Conservation (phyloP, 2,797 vertebrate genomes). For the Nasua narica region DNA sequence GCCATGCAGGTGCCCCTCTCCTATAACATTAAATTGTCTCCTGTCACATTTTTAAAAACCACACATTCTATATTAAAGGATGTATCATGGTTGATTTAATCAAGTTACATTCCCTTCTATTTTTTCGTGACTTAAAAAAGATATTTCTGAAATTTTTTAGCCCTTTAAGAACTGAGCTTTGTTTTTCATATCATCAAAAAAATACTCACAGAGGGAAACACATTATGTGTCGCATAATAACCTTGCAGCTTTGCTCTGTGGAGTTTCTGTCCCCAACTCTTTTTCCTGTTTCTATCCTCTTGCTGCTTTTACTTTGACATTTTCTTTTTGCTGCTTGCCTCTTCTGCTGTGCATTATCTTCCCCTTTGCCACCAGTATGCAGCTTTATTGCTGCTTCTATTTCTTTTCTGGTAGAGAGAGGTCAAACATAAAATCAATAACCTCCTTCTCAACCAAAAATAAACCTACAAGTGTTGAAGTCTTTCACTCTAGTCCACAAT, state of each 20-base stretch:
- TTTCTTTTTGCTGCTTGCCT: background rate
- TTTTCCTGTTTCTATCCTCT: background rate
- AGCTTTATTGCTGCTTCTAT: constrained; percentile 31
- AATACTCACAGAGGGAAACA: background rate
- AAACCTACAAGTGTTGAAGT: constrained; percentile 23
- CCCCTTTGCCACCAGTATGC: background rate
- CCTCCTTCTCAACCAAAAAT: constrained; percentile 44
- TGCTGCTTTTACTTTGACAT: constrained; percentile 1
- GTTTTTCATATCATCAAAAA: background rate
- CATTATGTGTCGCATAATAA: background rate
- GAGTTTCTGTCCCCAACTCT: background rate
- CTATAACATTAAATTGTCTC: background rate
- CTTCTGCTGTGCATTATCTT: background rate
- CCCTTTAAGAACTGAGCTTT: background rate
- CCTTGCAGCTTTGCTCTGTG: background rate
- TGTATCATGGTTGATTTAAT: background rate
- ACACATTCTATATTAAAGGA: background rate
- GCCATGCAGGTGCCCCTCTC: background rate
- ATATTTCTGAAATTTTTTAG: background rate
- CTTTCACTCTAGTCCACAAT: constrained; percentile 18
- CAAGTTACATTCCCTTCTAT: background rate
- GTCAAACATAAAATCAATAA: constrained; percentile 57
- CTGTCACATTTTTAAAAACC: background rate
- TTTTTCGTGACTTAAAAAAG: background rate
- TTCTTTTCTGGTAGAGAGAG: constrained; percentile 32